Evolutionary conservation across 2,888 invertebrate species (phyloP).

Genomic region (Clistopyga incitator): DNA sequence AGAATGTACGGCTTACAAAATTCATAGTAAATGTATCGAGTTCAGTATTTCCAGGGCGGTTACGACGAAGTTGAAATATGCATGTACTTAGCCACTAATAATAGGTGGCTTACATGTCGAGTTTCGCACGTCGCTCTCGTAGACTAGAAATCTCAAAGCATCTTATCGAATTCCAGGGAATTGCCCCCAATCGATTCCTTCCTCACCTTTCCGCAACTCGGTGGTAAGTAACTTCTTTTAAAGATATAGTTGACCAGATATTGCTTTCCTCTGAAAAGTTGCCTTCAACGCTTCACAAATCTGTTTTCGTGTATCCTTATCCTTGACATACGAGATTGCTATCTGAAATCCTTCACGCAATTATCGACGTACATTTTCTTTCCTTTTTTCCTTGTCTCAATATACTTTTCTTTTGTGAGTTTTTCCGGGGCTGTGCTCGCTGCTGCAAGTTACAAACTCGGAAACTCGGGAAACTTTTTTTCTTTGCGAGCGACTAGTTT

Average conservation of each 20-base stretch:
- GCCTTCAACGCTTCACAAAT: slow-evolving; percentile 67
- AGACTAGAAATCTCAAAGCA: slow-evolving; percentile 67
- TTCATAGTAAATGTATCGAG: slow-evolving; percentile 12
- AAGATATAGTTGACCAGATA: slow-evolving; percentile 73
- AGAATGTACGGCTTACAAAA: background rate
- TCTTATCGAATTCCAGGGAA: slow-evolving; percentile 71
- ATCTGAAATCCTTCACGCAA: slow-evolving; percentile 72
- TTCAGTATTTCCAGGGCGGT: slow-evolving; percentile 66
- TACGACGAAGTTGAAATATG: slow-evolving; percentile 69
- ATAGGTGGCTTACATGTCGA: slow-evolving; percentile 69
- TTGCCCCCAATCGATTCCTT: slow-evolving; percentile 49
- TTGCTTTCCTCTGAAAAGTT: slow-evolving; percentile 71
- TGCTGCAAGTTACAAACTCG: background rate
- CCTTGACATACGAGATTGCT: slow-evolving; percentile 73
- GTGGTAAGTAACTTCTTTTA: slow-evolving; percentile 69
- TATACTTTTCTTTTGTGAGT: slow-evolving; percentile 1
- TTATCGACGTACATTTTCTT: slow-evolving; percentile 70
- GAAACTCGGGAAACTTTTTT: background rate
- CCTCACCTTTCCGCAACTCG: slow-evolving; percentile 52
- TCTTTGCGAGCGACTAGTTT: slow-evolving; percentile 10
- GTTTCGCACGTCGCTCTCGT: slow-evolving; percentile 68
- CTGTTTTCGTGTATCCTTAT: slow-evolving; percentile 70
- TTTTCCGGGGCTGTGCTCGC: slow-evolving; percentile 8
- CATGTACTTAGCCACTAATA: slow-evolving; percentile 68
- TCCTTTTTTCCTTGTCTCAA: slow-evolving; percentile 50